A percentile compares a stretch with the other conserved stretches of the same genome.
These are phyloP conservation scores for Calephelis perditalis DNA, from an alignment of 2,888 invertebrate species.

Conservation along the genomic window DNA sequence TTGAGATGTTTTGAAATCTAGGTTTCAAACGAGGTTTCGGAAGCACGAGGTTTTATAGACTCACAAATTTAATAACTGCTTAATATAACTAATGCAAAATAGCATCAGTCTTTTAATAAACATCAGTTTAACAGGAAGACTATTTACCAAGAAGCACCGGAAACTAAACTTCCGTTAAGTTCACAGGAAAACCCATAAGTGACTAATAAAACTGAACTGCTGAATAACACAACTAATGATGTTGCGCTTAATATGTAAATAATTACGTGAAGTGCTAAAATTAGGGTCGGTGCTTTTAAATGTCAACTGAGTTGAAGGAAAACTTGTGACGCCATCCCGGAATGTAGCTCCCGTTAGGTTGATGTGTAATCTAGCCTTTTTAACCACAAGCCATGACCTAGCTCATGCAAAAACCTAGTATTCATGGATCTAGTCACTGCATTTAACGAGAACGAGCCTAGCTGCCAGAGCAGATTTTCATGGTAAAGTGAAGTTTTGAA, in stretches of 20 bases:
- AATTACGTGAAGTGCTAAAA: slow-evolving; percentile 5
- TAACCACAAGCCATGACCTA: slow-evolving; percentile 1
- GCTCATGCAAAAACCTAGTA: not conserved
- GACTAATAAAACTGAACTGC: not conserved
- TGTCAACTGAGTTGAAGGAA: slow-evolving; percentile 11
- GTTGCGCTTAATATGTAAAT: slow-evolving; percentile 10
- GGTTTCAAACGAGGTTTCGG: too few species aligned
- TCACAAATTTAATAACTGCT: too few species aligned
- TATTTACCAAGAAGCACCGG: not conserved
- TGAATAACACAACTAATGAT: slow-evolving; percentile 1
- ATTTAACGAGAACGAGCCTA: not conserved
- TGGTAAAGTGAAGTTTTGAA: too few species aligned
- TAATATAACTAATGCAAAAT: too few species aligned
- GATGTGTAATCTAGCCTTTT: slow-evolving; percentile 4
- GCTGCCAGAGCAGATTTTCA: too few species aligned
- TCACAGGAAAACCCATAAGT: not conserved
- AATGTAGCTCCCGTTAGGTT: slow-evolving; percentile 5
- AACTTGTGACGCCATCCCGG: slow-evolving; percentile 1
- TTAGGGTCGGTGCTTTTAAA: slow-evolving; percentile 6
- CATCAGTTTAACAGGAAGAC: not conserved
- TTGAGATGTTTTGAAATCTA: too few species aligned
- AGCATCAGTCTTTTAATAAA: too few species aligned
- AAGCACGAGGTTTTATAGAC: too few species aligned
- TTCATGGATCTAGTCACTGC: not conserved
- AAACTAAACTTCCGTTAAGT: not conserved